Evolutionary conservation across 2,113 vertebrate species (phyloP), one percentile per base, ranked within the genome.

Genomic region (Astur gentilis): DNA sequence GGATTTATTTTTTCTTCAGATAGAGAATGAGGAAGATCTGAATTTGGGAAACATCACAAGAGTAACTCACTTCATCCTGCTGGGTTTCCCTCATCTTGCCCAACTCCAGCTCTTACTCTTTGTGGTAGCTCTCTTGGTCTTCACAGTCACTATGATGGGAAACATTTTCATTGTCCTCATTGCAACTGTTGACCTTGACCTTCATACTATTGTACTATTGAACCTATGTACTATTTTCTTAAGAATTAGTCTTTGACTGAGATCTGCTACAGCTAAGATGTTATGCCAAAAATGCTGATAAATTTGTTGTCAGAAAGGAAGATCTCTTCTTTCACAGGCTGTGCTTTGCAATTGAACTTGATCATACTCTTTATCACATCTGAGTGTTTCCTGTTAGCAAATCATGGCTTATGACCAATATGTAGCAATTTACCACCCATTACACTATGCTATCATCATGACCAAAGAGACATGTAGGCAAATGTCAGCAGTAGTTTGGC

Each of bases 401-500:
- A 80, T 86, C 50, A 96, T 97, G 95, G 91, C 95, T 13, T 96
- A 96, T 42, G 96, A 97, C 44, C 40, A 47, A 54, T 96, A 94
- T 26, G 65, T 96, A 67, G 85, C 93, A 61, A 92, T 96, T 62
- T 93, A 81, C 36, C 78, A 52, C 54, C 89, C 89, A 25, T 52
- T 95, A 52, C 83, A n/a, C 40, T 96, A 94, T 29, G 47, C 89
- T 25, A 65, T 82, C 32, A 69, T 90, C 55, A 94, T 96, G 95
- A 79, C 34, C 45, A 25, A 52, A 52, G 15, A 26, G 25, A 15
- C 50, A 16, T 9, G 50, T 26, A 52, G 50, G 50, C 25, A 52
- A 69, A 44, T 95, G 67, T 84, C 85, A 72, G 16, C 61, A 36
- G 45, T 34, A 16, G 93, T 87, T 15, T 96, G 96, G 90, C 70